Base-by-base conservation (phyloP, 2,888 invertebrate genomes). In the Luperina nickerlii region DNA sequence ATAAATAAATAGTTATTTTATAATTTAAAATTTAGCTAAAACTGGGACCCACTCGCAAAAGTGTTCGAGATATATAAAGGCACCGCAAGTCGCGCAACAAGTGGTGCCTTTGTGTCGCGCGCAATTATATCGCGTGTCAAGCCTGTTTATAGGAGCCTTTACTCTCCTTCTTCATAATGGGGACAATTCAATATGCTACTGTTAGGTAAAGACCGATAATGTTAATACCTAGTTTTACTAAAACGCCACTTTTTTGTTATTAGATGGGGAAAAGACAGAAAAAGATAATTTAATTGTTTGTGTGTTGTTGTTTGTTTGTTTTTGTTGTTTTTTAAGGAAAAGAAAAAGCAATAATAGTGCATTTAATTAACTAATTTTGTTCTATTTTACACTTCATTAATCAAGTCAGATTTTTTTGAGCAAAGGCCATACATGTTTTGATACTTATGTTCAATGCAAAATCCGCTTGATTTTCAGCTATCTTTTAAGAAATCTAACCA, bases 1-100 rank as follows among this genome's bases (percentile, higher is more conserved):
- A 91, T 94, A 94, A 93, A 92, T 95, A 92, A 93, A 92, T 93
- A 92, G 87, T 89, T 87, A 83, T 51, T 83, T 83, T 87, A 89
- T 87, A 89, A 86, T 90, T 90, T 90, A 86, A 92, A 92, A 91
- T 91, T 92, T 89, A 86, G 90, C 90, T 92, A 88, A 90, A 89
- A 85, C 87, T 88, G 86, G 88, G 90, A 83, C 89, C 88, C 88
- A 90, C 87, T 91, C 87, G 86, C 89, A 92, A 90, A 92, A 91
- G 86, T 92, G 90, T 90, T 92, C 87, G 88, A n/a, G n/a, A n/a
- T n/a, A n/a, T n/a, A n/a, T n/a, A 32, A 32, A 32, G 32, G 32
- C 32, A 32, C 32, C 32, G 32, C 32, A 32, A 32, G 32, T 32
- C 32, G 32, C 32, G 32, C 32, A 32, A 32, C 32, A 1, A 32